phyloP scores from a whole-genome alignment of 64 coral and sea anemone genomes.

The Trachythela sp. region DNA sequence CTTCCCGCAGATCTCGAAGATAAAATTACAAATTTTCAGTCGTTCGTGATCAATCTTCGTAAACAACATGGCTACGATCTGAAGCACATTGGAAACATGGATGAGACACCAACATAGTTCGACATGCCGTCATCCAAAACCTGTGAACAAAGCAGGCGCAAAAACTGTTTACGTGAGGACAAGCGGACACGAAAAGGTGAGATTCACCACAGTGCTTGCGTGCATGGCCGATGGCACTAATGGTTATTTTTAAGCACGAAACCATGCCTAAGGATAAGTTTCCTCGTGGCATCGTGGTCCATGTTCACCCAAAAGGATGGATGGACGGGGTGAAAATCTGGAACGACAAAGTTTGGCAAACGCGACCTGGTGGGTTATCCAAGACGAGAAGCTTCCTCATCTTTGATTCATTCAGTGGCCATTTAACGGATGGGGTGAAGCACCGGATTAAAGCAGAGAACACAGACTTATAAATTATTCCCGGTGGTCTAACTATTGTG shows the following conservation, averaged over 20 bases:
- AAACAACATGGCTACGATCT: slow-evolving; percentile 15
- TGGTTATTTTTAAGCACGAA: slow-evolving; percentile 22
- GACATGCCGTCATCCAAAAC: background rate
- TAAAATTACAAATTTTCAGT: slow-evolving; percentile 38
- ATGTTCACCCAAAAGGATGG: slow-evolving; percentile 4
- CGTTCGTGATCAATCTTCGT: slow-evolving; percentile 25
- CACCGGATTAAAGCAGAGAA: too few relatives aligned
- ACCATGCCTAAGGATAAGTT: slow-evolving; percentile 3
- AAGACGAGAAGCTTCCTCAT: slow-evolving; percentile 48
- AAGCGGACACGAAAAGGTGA: too few relatives aligned
- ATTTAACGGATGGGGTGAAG: too few relatives aligned
- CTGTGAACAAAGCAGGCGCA: background rate
- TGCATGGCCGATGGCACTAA: too few relatives aligned
- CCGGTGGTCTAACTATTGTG: slow-evolving; percentile 20
- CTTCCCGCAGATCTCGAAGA: too few relatives aligned
- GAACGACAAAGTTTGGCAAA: slow-evolving; percentile 28
- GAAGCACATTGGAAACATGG: slow-evolving; percentile 19
- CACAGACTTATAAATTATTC: too few relatives aligned
- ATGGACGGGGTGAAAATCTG: slow-evolving; percentile 2
- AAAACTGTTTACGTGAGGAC: background rate
- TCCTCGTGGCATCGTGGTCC: background rate
- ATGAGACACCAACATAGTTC: background rate
- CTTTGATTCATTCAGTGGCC: too few relatives aligned
- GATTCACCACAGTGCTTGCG: too few relatives aligned
- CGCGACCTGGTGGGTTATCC: slow-evolving; percentile 23